A percentile compares a stretch with the other conserved stretches of the same genome.
These are phyloP conservation scores for Oryzaephilus surinamensis DNA, from an alignment of 1,140 invertebrate species.

Conservation along the genomic window DNA sequence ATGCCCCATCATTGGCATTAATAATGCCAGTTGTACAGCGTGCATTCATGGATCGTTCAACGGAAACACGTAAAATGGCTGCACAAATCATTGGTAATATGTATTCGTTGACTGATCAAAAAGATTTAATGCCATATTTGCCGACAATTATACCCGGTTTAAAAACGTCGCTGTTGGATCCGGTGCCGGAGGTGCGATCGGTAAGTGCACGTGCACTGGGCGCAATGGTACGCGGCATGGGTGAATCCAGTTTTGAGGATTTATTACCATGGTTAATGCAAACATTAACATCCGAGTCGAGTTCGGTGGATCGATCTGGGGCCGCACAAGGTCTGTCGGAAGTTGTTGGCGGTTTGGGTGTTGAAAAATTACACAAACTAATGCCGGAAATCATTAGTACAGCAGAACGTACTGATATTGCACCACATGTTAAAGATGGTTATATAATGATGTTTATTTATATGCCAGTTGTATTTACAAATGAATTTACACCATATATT, in stretches of 20 bases:
- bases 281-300: conserved; percentile 91
- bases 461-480: conserved; percentile 92
- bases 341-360: conserved; percentile 91
- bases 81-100: conserved; percentile 99
- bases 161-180: conserved; percentile 92
- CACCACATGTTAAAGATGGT: conserved; percentile 96
- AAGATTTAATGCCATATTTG: conserved; percentile 94
- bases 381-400: conserved; percentile 98
- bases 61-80: conserved; percentile 97
- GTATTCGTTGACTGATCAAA: conserved; percentile 98
- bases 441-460: conserved; percentile 99
- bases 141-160: conserved; percentile 94
- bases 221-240: conserved; percentile 95
- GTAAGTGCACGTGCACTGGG: conserved; percentile 91
- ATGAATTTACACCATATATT: conserved; percentile 93
- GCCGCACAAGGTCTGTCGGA: conserved; percentile 94
- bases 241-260: conserved; percentile 90
- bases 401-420: conserved; percentile 87
- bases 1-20: conserved; percentile 93
- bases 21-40: conserved; percentile 99
- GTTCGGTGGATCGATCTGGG: conserved; percentile 92
- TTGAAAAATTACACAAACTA: conserved; percentile 87
- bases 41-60: conserved; percentile 93
- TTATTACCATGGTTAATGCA: conserved; percentile 97
- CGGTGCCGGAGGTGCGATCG: conserved; percentile 89